phyloP scores from a whole-genome alignment of 2,113 vertebrate species.

The Theristicus caerulescens region DNA sequence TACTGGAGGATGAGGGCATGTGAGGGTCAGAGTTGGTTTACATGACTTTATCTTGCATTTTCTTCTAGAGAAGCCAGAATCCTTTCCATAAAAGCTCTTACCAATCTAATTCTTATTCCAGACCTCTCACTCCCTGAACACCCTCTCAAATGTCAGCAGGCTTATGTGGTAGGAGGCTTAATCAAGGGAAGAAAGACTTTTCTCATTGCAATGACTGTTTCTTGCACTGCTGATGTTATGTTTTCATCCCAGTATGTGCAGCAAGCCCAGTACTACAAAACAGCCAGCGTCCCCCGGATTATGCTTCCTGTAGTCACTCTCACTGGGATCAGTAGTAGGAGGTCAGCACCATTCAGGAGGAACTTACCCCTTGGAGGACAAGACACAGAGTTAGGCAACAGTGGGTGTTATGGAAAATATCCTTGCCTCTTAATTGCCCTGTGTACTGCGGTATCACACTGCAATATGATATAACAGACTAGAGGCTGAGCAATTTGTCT shows the following conservation, averaged over 20 bases:
- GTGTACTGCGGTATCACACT: not conserved
- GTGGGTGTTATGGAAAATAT: not conserved
- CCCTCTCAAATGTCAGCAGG: slow-evolving; percentile 23
- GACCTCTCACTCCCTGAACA: not conserved
- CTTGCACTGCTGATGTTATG: not conserved
- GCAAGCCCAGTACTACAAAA: not conserved
- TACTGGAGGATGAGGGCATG: not conserved
- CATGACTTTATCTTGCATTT: slow-evolving; percentile 8
- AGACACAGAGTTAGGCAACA: not conserved
- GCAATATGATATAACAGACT: not conserved
- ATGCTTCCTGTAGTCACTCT: not conserved
- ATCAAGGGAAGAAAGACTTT: not conserved
- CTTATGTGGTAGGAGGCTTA: not conserved
- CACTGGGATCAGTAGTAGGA: not conserved
- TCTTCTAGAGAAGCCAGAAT: slow-evolving; percentile 7
- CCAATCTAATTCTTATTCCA: slow-evolving; percentile 7
- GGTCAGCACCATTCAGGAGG: not conserved
- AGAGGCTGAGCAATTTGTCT: not conserved
- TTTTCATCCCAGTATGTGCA: not conserved
- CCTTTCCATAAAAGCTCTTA: not conserved
- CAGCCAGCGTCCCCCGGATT: not conserved
- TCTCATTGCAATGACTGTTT: not conserved
- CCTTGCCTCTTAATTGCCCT: not conserved
- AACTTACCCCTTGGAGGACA: not conserved
- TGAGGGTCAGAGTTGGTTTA: not conserved